Percentiles rank a stretch among this genome's conserved stretches.
phyloP scores from a whole-genome alignment of 2,888 invertebrate species.

The Lasioglossum vierecki region DNA sequence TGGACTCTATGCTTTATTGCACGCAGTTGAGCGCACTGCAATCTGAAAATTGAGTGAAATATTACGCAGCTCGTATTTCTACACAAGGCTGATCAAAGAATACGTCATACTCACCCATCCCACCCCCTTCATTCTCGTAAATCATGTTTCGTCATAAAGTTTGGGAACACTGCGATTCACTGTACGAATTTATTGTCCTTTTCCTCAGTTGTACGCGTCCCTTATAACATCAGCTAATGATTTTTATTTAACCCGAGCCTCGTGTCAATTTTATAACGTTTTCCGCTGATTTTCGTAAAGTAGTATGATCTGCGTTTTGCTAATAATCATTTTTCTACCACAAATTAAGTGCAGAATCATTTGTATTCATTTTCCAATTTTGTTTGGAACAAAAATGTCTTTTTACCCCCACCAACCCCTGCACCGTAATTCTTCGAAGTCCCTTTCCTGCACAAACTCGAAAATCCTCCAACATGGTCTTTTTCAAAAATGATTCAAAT shows the following conservation, averaged over 20 bases:
- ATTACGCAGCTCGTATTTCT: constrained; percentile 14
- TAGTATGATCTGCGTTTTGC: neutral
- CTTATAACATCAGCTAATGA: too few relatives aligned
- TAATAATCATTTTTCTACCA: neutral
- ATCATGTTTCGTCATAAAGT: constrained; percentile 2
- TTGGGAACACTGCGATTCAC: neutral
- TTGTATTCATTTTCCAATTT: neutral
- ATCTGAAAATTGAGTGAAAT: constrained; percentile 34
- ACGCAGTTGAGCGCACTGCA: constrained; percentile 14
- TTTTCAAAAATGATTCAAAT: too few relatives aligned
- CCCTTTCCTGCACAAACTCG: too few relatives aligned
- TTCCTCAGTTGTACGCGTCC: neutral
- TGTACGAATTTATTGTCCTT: neutral
- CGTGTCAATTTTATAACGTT: neutral
- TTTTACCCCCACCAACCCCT: too few relatives aligned
- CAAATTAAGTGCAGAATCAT: neutral
- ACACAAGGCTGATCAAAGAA: constrained; percentile 15
- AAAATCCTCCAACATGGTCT: too few relatives aligned
- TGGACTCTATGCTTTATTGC: constrained; percentile 16
- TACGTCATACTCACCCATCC: neutral
- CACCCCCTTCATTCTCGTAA: neutral
- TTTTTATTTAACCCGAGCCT: neutral
- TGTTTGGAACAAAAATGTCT: neutral
- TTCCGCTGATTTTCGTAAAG: too few relatives aligned
- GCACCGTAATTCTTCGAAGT: too few relatives aligned